phyloP scores from a whole-genome alignment of 2,113 vertebrate species.

The Cyphomyrus discorhynchus region DNA sequence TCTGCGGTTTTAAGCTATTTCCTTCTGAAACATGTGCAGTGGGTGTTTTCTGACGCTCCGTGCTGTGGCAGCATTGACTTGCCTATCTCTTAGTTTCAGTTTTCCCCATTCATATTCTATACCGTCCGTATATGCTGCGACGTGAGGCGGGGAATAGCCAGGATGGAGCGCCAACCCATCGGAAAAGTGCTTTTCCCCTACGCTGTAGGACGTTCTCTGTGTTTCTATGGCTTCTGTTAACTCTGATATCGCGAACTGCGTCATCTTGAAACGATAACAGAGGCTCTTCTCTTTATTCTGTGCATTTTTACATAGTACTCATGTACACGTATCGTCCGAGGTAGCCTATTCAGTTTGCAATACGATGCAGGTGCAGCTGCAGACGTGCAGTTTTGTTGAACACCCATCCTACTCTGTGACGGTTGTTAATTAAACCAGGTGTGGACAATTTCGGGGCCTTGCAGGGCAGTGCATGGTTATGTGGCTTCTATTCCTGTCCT shows the following conservation, averaged over 20 bases:
- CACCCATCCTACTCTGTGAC: background rate
- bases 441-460: background rate
- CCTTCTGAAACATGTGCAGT: background rate
- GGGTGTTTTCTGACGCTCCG: background rate
- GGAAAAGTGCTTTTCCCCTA: background rate
- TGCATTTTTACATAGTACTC: background rate
- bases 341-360: background rate
- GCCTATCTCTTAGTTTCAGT: background rate
- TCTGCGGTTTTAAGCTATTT: background rate
- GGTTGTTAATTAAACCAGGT: background rate
- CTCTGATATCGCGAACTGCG: background rate
- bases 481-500: background rate
- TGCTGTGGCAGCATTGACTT: background rate
- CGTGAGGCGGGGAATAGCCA: background rate
- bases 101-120: background rate
- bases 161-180: background rate
- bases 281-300: background rate
- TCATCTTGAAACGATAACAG: background rate
- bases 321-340: too few relatives aligned
- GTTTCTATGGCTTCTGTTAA: background rate
- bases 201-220: background rate
- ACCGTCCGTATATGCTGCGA: background rate
- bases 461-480: background rate
- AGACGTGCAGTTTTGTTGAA: background rate
- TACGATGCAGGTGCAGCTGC: background rate